A percentile compares a stretch with the other conserved stretches of the same genome.
phyloP scores from a whole-genome alignment of 2,888 invertebrate genomes.

The Eupithecia vulgata region DNA sequence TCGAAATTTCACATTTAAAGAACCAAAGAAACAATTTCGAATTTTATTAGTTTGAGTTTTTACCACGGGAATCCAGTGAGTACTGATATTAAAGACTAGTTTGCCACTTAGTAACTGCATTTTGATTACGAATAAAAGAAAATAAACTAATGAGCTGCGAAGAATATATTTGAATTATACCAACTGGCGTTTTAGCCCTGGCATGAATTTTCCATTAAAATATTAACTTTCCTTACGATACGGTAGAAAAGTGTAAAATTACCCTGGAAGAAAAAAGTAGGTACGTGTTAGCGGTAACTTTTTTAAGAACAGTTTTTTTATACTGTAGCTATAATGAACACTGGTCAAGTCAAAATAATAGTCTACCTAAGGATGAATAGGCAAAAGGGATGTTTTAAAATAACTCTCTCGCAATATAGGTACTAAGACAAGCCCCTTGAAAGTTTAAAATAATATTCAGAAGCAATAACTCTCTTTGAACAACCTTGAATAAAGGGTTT shows the following conservation, averaged over 20 bases:
- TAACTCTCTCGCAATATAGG: neutral
- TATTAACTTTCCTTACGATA: conserved; percentile 11
- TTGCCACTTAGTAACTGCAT: neutral
- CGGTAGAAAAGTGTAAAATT: conserved; percentile 76
- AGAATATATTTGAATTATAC: neutral
- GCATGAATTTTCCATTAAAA: neutral
- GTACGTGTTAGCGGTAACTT: neutral
- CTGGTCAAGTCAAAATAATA: neutral
- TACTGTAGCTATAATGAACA: neutral
- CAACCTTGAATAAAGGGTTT: neutral
- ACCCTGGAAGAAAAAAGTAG: conserved; percentile 60
- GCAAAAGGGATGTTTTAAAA: neutral
- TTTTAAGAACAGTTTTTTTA: neutral
- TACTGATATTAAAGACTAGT: too few relatives aligned
- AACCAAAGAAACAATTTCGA: too few relatives aligned
- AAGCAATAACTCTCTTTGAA: neutral
- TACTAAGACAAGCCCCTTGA: neutral
- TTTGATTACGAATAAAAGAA: neutral
- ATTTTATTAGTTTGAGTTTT: too few relatives aligned
- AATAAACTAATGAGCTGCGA: neutral
- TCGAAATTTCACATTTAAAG: too few relatives aligned
- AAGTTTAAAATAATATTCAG: neutral
- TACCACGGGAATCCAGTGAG: too few relatives aligned
- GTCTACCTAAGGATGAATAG: neutral
- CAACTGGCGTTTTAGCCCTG: neutral